Base-by-base conservation (phyloP, 2,888 invertebrate genomes). In the Polydrusus cervinus region DNA sequence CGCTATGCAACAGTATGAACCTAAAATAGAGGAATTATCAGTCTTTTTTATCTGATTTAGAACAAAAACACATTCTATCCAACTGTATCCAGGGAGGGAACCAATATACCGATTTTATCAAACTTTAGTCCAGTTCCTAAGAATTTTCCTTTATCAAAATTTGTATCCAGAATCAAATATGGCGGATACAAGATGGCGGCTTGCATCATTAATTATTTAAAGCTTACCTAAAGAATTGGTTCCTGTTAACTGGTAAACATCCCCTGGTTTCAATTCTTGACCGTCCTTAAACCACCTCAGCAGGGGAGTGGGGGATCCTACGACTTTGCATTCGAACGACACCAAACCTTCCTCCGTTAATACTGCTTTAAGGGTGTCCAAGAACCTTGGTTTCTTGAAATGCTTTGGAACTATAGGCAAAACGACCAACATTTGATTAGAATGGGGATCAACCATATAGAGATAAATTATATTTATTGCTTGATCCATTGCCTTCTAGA, bases 211-310 rank as follows among this genome's bases (percentile, higher is more conserved):
- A n/a, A n/a, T n/a, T n/a, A n/a, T n/a, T n/a, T n/a, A n/a, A n/a
- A n/a, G 34, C 8, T 47, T 60, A 78, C 78, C 94, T 66, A 96
- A 87, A 0, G 96, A 96, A 86, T 96, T 97, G 1, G 95, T 95
- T 11, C 97, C 97, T 0, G 96, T 96, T 14, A 97, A 88, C 85
- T 96, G 96, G 86, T 97, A 97, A 7, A 97, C 96, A 86, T 97
- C 97, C 9, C 97, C 97, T 0, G 97, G 96, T 84, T 95, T 95
- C 51, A 98, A 87, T 85, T 97, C 96, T 84, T 96, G 94, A 0
- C 96, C 96, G 85, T 97, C 97, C 87, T 96, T 97, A 86, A 95
- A 97, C 97, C 97, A 97, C 83, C 93, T 92, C 0, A 97, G 88
- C 64, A 93, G 88, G 0, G 97, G 97, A 0, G 96, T 96, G 0